phyloP scores from a whole-genome alignment of 2,888 invertebrate species.

The Drosophila pseudotalamancana region DNA sequence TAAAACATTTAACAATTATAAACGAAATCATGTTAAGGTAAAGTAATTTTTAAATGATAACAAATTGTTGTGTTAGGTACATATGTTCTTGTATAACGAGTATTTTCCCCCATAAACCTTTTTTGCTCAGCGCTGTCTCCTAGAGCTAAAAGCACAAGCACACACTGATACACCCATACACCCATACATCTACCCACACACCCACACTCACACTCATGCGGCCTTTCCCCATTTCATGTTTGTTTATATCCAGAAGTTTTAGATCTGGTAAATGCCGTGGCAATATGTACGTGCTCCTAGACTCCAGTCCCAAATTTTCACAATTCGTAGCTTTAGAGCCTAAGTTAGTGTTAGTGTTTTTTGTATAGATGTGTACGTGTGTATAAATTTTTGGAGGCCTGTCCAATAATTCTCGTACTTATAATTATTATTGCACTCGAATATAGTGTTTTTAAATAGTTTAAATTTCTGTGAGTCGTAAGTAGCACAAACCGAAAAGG shows the following conservation, averaged over 20 bases:
- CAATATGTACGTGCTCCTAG: constrained; percentile 68
- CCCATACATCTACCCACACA: constrained; percentile 8
- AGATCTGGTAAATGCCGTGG: constrained; percentile 41
- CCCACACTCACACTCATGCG: constrained; percentile 40
- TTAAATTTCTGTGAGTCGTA: constrained; percentile 68
- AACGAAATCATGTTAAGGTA: constrained; percentile 56
- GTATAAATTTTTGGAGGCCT: constrained; percentile 30
- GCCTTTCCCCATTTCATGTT: constrained; percentile 55
- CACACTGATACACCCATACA: no score
- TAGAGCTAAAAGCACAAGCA: constrained; percentile 50
- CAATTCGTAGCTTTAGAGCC: constrained; percentile 39
- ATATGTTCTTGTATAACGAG: constrained; percentile 49
- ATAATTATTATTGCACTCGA: constrained; percentile 58
- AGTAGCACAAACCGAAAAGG: constrained; percentile 68
- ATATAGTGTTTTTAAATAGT: constrained; percentile 63
- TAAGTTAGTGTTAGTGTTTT: constrained; percentile 70
- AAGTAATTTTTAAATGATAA: constrained; percentile 57
- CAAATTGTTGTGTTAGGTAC: constrained; percentile 56
- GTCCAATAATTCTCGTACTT: constrained; percentile 38
- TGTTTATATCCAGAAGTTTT: constrained; percentile 29
- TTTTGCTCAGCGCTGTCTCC: constrained; percentile 74
- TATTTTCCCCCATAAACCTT: constrained; percentile 51
- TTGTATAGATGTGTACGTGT: constrained; percentile 59
- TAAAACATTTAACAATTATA: constrained; percentile 4
- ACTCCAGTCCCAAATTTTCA: constrained; percentile 52